Conservation (phyloP, 2,113 vertebrate genomes). For the Orientallactaga bullata region DNA sequence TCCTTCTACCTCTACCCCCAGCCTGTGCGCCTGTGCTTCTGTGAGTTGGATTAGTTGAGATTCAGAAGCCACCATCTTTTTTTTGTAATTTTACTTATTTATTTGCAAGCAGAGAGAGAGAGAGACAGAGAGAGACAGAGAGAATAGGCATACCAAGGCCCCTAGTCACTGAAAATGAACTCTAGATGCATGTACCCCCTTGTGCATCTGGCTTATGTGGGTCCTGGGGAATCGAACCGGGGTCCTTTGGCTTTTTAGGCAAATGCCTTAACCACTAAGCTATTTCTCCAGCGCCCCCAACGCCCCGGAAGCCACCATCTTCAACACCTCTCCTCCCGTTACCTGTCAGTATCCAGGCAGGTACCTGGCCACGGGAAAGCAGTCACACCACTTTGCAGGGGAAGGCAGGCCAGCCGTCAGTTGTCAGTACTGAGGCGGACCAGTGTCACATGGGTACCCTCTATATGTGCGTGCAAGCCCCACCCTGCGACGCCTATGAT, state of each 20-base stretch:
- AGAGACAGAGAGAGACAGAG: no score
- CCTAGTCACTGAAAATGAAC: no score
- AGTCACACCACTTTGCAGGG: fast-evolving
- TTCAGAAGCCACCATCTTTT: background rate
- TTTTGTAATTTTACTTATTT: no score
- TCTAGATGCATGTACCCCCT: no score
- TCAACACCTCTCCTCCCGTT: background rate
- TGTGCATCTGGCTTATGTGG: no score
- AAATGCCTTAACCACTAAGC: no score
- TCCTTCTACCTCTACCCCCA: fast-evolving
- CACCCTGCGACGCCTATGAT: background rate
- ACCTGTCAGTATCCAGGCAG: background rate
- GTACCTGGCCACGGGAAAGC: background rate
- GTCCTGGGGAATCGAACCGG: no score
- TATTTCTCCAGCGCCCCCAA: no score
- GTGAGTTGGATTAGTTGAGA: background rate
- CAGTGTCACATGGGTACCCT: background rate
- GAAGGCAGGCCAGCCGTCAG: background rate
- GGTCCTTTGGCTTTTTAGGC: no score
- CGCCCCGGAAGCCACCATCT: background rate
- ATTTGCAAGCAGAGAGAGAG: no score
- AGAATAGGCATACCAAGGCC: no score
- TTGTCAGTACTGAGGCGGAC: constrained; percentile 8
- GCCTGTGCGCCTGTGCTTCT: background rate
- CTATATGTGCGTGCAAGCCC: background rate